Percentiles rank a stretch among this genome's conserved stretches.
Evolutionary conservation across 2,113 vertebrate species (phyloP).

Genomic region (Burhinus bistriatus): DNA sequence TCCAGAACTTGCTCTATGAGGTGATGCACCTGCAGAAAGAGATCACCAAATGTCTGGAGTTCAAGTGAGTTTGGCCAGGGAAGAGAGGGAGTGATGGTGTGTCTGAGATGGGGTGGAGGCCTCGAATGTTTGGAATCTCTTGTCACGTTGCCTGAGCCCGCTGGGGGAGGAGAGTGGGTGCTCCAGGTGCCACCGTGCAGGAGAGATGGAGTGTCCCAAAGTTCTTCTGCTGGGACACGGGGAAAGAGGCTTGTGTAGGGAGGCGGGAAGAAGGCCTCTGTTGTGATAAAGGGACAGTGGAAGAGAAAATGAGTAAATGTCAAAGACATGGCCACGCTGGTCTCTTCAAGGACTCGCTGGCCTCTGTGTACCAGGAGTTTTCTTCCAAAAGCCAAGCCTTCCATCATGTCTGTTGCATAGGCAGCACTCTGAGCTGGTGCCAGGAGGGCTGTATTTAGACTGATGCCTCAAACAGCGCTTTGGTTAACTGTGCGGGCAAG

Average conservation of each 20-base stretch:
- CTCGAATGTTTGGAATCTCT: neutral
- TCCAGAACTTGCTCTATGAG: constrained; percentile 97
- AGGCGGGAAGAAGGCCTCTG: neutral
- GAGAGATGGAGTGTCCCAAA: neutral
- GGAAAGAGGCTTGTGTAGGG: neutral
- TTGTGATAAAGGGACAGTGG: neutral
- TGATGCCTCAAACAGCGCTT: fast-evolving
- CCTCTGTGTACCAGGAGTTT: neutral
- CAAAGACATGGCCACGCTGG: fast-evolving
- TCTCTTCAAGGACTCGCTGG: neutral
- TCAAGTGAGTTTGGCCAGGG: constrained; percentile 83
- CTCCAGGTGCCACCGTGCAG: neutral
- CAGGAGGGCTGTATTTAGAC: neutral
- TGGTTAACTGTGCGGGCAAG: fast-evolving
- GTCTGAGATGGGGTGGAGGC: neutral
- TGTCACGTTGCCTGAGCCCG: fast-evolving
- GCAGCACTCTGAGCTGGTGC: neutral
- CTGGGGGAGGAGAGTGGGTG: fast-evolving
- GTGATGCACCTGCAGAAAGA: constrained; percentile 99
- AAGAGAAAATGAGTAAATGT: neutral
- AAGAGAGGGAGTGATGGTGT: neutral
- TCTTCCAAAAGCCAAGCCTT: neutral
- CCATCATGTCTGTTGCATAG: fast-evolving
- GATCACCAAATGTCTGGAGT: constrained; percentile 97
- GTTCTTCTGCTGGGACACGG: fast-evolving